Base-by-base conservation (phyloP, 2,797 vertebrate genomes). In the Coccyzus lansbergi region DNA sequence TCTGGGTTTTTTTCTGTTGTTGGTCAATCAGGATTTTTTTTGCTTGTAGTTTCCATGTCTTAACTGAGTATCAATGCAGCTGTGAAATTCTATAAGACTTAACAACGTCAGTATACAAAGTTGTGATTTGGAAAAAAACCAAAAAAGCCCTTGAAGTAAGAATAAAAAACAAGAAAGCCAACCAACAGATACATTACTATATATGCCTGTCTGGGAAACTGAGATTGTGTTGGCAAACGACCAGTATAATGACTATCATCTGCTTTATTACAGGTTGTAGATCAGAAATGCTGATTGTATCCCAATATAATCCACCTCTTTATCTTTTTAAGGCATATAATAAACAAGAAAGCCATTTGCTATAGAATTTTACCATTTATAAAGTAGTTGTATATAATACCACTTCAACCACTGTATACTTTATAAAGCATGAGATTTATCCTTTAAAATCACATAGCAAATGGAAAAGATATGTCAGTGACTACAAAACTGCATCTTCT, bases 81-180 rank as follows among this genome's bases (percentile, higher is more conserved):
- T 38, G 17, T 58, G 4, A 55, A 68, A 24, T 31, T 80, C 24
- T 58, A 0, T 38, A 8, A 28, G 4, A 64, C 28, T 31, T 64
- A 52, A n/a, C 7, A 34, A 8, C 56, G 85, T 53, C 69, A 74
- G 19, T 63, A 12, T 49, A 42, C 7, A 3, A 12, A 74, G 12
- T 40, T 83, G 22, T 49, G 10, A 36, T 29, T 53, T 36, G n/a
- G 38, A 38, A 7, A 13, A 52, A n/a, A 51, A 26, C n/a, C n/a
- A n/a, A 28, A 36, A 29, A 8, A 8, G 0, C 4, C 3, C 38
- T 5, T 1, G 1, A 31, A 63, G 4, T 44, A 31, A 49, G 22
- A 59, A 24, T 22, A 15, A 76, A 77, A 33, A 7, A 0, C 4
- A 64, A 55, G 7, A 9, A 25, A 75, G 16, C 2, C 36, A 42